Evolutionary conservation across 1,140 invertebrate genomes (phyloP).

Genomic region (Phocides pigmalion): DNA sequence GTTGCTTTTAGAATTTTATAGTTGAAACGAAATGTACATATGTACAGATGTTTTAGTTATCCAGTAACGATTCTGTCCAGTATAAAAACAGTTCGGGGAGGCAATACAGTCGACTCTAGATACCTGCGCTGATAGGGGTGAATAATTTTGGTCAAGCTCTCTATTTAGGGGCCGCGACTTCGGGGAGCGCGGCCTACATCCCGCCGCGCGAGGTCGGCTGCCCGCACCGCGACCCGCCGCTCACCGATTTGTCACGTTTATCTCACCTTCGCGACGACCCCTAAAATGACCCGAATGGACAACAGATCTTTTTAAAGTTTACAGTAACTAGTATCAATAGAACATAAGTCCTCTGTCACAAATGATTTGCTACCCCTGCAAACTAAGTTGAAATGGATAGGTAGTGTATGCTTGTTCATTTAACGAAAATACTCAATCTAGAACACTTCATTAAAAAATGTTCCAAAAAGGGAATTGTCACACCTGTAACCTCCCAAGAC

Average conservation of each 20-base stretch:
- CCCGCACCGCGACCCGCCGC: background rate
- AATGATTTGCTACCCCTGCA: too few relatives aligned
- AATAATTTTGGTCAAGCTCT: slow-evolving; percentile 4
- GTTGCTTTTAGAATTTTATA: background rate
- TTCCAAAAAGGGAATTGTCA: too few relatives aligned
- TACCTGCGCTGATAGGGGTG: slow-evolving; percentile 4
- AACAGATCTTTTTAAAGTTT: too few relatives aligned
- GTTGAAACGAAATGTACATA: too few relatives aligned
- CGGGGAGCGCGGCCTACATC: slow-evolving; percentile 29
- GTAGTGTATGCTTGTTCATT: too few relatives aligned
- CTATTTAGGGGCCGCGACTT: background rate
- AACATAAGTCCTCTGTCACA: too few relatives aligned
- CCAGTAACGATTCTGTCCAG: background rate
- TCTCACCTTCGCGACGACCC: slow-evolving; percentile 6
- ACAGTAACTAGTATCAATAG: too few relatives aligned
- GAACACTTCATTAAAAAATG: too few relatives aligned
- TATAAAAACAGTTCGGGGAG: background rate
- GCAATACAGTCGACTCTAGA: background rate
- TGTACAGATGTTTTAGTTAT: too few relatives aligned
- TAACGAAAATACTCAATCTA: too few relatives aligned
- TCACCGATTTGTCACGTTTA: slow-evolving; percentile 14
- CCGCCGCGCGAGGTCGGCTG: background rate
- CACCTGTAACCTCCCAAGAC: too few relatives aligned
- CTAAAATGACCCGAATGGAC: background rate
- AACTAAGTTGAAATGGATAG: too few relatives aligned